Percentiles rank a stretch among this genome's conserved stretches.
Conservation (phyloP, 1,140 invertebrate genomes). For the Diprion similis region DNA sequence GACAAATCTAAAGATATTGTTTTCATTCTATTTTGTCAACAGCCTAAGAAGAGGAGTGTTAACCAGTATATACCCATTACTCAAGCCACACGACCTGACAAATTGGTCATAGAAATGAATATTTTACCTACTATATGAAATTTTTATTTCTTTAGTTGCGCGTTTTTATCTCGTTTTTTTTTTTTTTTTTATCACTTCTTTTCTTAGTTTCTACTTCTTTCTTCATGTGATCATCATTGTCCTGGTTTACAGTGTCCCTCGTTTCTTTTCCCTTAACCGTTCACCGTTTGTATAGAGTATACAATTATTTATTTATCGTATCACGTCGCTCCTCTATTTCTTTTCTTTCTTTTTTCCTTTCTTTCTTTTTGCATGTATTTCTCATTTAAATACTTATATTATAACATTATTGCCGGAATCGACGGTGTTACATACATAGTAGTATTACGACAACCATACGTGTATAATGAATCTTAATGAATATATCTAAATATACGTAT, state of each 20-base stretch:
- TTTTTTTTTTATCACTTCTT: constrained; percentile 12
- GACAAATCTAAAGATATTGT: constrained; percentile 46
- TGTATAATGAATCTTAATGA: no score
- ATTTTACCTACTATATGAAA: background rate
- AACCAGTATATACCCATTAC: constrained; percentile 54
- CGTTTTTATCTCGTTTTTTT: constrained; percentile 13
- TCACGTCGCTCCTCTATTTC: no score
- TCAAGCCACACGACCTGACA: constrained; percentile 50
- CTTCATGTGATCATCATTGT: constrained; percentile 22
- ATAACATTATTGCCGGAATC: no score
- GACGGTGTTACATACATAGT: no score
- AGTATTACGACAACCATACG: no score
- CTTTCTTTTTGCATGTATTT: no score
- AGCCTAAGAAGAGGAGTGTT: constrained; percentile 62
- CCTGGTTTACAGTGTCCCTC: no score
- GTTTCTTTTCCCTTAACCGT: no score
- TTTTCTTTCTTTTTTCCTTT: no score
- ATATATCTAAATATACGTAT: no score
- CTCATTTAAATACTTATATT: no score
- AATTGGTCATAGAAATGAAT: constrained; percentile 7
- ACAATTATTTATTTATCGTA: background rate
- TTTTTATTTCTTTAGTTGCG: constrained; percentile 25
- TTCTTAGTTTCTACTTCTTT: constrained; percentile 8
- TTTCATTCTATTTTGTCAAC: constrained; percentile 62
- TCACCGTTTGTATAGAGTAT: background rate